These are phyloP conservation scores for Chelonus insularis DNA, from an alignment of 1,140 invertebrate genomes.

Conservation along the genomic window DNA sequence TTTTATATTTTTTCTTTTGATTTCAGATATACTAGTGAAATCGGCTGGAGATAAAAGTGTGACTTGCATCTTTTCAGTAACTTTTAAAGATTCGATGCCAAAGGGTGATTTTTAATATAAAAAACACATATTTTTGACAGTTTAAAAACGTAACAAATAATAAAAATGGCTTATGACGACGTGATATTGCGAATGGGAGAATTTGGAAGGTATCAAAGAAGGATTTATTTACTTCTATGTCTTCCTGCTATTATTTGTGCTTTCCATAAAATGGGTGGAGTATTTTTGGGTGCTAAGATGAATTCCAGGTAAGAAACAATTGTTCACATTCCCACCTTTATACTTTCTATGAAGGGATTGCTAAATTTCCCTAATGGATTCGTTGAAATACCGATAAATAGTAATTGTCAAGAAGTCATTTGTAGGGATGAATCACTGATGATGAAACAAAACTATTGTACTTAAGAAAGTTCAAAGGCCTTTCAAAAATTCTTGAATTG, in stretches of 20 bases:
- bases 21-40: conserved; percentile 1
- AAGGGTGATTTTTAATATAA: background rate
- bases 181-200: conserved; percentile 71
- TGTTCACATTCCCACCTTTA: no score
- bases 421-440: no score
- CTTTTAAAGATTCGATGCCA: no score
- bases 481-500: no score
- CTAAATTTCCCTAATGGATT: no score
- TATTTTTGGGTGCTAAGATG: conserved; percentile 71
- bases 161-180: conserved; percentile 73
- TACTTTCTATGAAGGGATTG: no score
- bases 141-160: background rate
- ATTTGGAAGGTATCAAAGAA: conserved; percentile 74
- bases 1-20: background rate
- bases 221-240: conserved; percentile 72
- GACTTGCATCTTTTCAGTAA: no score
- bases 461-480: no score
- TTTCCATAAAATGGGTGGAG: conserved; percentile 75
- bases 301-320: conserved; percentile 60
- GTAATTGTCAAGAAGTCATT: no score
- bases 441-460: no score
- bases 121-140: background rate
- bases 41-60: background rate
- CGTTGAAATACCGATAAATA: no score
- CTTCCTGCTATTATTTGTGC: conserved; percentile 74